These are phyloP conservation scores for Pemphredon lugubris DNA, from an alignment of 2,888 invertebrate genomes.

Conservation along the genomic window DNA sequence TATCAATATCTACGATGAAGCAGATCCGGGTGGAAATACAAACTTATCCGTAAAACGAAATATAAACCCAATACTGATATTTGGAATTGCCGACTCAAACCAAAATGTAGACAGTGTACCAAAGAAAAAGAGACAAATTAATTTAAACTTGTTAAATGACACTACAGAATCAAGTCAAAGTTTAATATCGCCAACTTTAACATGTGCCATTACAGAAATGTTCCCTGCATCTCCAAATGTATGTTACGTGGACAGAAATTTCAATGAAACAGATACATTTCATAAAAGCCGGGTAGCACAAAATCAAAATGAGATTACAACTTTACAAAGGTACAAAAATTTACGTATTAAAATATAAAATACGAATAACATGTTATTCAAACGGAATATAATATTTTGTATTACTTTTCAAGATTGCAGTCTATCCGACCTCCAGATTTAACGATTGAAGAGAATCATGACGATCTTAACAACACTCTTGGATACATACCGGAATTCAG, in stretches of 20 bases:
- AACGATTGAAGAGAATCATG: conserved; percentile 11
- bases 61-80: neutral
- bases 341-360: neutral
- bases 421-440: conserved; percentile 47
- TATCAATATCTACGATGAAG: conserved; percentile 59
- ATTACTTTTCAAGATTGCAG: conserved; percentile 30
- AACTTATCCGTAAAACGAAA: no score
- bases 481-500: conserved; percentile 72
- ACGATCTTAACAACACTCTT: conserved; percentile 60
- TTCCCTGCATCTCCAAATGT: conserved; percentile 69
- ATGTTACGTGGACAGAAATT: conserved; percentile 46
- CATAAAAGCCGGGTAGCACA: neutral
- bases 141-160: no score
- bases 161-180: no score
- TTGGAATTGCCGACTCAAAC: neutral
- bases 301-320: conserved; percentile 1
- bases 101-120: no score
- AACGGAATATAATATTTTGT: no score
- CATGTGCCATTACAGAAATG: conserved; percentile 52
- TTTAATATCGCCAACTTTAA: conserved; percentile 70
- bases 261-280: neutral
- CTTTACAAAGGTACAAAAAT: conserved; percentile 34
- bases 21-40: no score
- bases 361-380: neutral
- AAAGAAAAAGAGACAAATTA: no score